Evolutionary conservation across 2,797 vertebrate genomes (phyloP).

Genomic region (Gallinago nigripennis): DNA sequence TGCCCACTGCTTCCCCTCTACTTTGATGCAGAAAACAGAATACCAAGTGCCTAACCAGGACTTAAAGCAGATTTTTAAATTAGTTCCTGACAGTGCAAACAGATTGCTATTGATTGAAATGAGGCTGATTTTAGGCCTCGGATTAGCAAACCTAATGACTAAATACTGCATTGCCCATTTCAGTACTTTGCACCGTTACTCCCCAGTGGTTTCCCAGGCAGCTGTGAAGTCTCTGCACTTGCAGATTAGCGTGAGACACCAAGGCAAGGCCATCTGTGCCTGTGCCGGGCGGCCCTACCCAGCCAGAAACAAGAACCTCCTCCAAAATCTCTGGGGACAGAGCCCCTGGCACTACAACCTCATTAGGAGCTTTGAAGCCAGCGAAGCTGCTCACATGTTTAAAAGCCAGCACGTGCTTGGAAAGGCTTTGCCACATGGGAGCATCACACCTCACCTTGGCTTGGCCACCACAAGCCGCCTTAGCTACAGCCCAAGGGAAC

Average conservation of each 20-base stretch:
- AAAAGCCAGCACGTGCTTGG: neutral
- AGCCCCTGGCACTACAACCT: neutral
- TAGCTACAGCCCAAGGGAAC: neutral
- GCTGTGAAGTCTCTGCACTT: slow-evolving; percentile 49
- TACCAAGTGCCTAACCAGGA: slow-evolving; percentile 58
- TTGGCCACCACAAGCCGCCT: fast-evolving
- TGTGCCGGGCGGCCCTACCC: neutral
- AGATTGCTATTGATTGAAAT: slow-evolving; percentile 72
- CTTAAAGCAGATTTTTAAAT: slow-evolving; percentile 75
- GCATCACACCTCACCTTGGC: neutral
- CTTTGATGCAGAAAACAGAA: slow-evolving; percentile 39
- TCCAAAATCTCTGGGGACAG: neutral
- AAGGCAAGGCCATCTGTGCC: slow-evolving; percentile 64
- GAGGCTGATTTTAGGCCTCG: slow-evolving; percentile 64
- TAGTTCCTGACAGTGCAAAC: slow-evolving; percentile 72
- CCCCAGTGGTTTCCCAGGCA: slow-evolving; percentile 63
- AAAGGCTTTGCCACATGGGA: neutral
- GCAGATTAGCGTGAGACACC: slow-evolving; percentile 35
- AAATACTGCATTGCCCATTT: slow-evolving; percentile 41
- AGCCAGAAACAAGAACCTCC: neutral
- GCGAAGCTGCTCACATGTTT: fast-evolving
- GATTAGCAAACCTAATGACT: slow-evolving; percentile 68
- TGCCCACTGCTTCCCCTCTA: slow-evolving; percentile 8
- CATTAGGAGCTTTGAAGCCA: neutral
- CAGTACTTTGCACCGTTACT: slow-evolving; percentile 7